Conservation (phyloP, 35 echinoderm and acorn worm species). For the Patiria miniata region DNA sequence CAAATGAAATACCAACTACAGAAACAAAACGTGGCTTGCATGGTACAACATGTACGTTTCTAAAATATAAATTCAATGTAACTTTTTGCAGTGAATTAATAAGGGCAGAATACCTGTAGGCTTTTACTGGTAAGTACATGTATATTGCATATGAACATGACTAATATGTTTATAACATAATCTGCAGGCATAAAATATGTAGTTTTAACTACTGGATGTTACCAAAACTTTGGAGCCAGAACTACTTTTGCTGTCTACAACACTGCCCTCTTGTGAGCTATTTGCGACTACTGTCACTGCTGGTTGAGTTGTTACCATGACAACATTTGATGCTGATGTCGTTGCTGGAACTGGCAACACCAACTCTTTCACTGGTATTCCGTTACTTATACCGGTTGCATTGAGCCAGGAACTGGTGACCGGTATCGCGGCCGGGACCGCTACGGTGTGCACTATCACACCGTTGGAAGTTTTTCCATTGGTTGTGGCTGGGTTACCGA, state of each 20-base stretch:
- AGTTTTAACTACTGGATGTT: too few relatives aligned
- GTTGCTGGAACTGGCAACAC: not conserved
- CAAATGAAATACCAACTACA: too few relatives aligned
- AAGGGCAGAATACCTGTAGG: too few relatives aligned
- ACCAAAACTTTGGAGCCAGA: too few relatives aligned
- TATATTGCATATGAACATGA: too few relatives aligned
- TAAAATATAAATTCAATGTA: too few relatives aligned
- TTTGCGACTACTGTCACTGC: not conserved
- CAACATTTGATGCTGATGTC: constrained; percentile 1
- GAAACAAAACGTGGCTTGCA: too few relatives aligned
- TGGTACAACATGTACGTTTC: too few relatives aligned
- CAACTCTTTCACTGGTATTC: not conserved
- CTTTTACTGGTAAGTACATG: too few relatives aligned
- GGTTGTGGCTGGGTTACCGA: not conserved
- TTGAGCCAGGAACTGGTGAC: not conserved
- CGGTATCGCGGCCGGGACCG: not conserved
- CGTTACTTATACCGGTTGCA: not conserved
- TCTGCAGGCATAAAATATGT: too few relatives aligned
- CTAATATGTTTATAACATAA: too few relatives aligned
- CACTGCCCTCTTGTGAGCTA: not conserved
- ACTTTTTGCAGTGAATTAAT: too few relatives aligned
- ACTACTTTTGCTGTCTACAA: not conserved
- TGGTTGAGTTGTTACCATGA: not conserved
- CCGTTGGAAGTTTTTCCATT: not conserved
- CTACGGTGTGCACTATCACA: not conserved